phyloP scores from a whole-genome alignment of 2,888 invertebrate species.

The Thecocarcelia acutangulata region DNA sequence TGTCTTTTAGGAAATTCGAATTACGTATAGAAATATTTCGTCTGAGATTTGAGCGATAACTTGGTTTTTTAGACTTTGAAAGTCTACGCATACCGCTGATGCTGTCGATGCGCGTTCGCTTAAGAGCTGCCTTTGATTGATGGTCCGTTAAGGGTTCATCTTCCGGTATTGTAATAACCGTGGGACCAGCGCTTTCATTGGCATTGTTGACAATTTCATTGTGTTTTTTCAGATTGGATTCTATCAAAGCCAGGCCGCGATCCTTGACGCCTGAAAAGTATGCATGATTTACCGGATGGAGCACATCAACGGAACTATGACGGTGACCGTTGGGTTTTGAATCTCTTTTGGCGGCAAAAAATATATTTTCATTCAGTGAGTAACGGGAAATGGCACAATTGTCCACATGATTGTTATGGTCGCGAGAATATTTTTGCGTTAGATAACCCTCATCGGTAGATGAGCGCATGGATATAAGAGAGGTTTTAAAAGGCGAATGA shows the following conservation, averaged over 20 bases:
- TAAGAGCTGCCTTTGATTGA: slow-evolving; percentile 67
- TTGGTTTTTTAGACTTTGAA: slow-evolving; percentile 77
- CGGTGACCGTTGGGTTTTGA: slow-evolving; percentile 75
- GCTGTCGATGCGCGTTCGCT: slow-evolving; percentile 74
- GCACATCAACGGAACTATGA: slow-evolving; percentile 79
- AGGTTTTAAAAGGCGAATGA: slow-evolving; percentile 69
- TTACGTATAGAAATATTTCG: slow-evolving; percentile 79
- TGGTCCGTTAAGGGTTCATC: slow-evolving; percentile 68
- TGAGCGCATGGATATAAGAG: slow-evolving; percentile 73
- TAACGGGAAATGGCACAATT: slow-evolving; percentile 77
- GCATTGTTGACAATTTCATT: slow-evolving; percentile 66
- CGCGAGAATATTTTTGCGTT: slow-evolving; percentile 75
- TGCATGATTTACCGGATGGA: slow-evolving; percentile 76
- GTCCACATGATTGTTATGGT: slow-evolving; percentile 70
- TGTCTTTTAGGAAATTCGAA: slow-evolving; percentile 87
- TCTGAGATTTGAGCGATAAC: slow-evolving; percentile 77
- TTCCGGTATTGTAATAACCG: slow-evolving; percentile 77
- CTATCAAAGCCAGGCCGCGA: slow-evolving; percentile 75
- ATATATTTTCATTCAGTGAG: slow-evolving; percentile 80
- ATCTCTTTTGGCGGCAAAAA: slow-evolving; percentile 74
- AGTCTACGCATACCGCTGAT: slow-evolving; percentile 76
- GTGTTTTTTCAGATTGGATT: slow-evolving; percentile 73
- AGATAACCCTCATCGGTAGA: slow-evolving; percentile 76
- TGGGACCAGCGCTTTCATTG: slow-evolving; percentile 54
- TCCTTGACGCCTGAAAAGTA: slow-evolving; percentile 74